These are phyloP conservation scores for Mystacides longicornis DNA, from an alignment of 2,888 invertebrate species.

Conservation along the genomic window DNA sequence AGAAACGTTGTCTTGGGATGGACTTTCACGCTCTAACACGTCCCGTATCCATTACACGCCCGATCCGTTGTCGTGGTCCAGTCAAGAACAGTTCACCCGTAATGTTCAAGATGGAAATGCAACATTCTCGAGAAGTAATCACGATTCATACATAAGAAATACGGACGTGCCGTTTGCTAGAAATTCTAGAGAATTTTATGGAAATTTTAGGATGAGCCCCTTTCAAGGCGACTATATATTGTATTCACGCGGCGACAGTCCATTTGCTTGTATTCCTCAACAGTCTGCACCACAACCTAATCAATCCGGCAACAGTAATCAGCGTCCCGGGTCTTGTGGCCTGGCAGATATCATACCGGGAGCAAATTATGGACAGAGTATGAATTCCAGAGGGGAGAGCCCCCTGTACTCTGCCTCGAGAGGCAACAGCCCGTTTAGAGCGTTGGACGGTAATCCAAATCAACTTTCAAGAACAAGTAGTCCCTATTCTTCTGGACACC, in stretches of 20 bases:
- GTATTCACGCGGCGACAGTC: conserved; percentile 18
- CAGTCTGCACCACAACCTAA: background rate
- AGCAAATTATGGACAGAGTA: background rate
- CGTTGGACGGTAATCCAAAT: conserved; percentile 12
- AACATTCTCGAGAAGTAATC: background rate
- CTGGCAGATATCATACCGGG: conserved; percentile 15
- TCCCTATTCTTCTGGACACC: conserved; percentile 17
- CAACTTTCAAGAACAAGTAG: conserved; percentile 21
- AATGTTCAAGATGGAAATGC: background rate
- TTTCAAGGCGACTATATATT: conserved; percentile 12
- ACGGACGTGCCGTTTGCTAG: conserved; percentile 4
- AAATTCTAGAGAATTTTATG: conserved; percentile 12
- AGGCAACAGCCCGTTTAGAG: conserved; percentile 17
- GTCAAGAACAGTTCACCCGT: conserved; percentile 1
- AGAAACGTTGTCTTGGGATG: conserved; percentile 10
- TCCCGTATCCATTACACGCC: conserved; percentile 9
- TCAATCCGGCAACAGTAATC: background rate
- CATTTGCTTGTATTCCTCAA: conserved; percentile 14
- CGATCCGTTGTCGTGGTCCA: conserved; percentile 1
- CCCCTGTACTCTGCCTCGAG: conserved; percentile 17
- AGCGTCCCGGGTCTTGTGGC: conserved; percentile 16
- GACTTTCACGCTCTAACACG: background rate
- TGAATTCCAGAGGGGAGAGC: conserved; percentile 16
- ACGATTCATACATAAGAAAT: conserved; percentile 10
- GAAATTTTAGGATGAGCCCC: conserved; percentile 1